Conservation (phyloP, 1,140 invertebrate genomes). For the Teleopsis dalmanni region DNA sequence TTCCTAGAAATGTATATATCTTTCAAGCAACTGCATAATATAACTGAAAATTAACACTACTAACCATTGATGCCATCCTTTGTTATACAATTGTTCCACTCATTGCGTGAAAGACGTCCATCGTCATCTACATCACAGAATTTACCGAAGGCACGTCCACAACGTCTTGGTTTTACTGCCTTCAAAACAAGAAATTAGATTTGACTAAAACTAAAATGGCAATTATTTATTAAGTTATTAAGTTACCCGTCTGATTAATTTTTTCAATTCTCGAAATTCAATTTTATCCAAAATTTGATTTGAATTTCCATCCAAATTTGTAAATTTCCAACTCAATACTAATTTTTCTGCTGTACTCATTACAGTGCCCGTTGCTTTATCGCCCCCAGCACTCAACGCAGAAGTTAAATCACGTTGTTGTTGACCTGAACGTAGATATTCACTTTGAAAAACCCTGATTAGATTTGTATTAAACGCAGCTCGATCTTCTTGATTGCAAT, state of each 20-base stretch:
- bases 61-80: constrained; percentile 54
- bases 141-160: constrained; percentile 78
- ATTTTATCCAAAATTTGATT: constrained; percentile 65
- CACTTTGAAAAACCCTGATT: constrained; percentile 71
- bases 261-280: constrained; percentile 72
- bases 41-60: constrained; percentile 22
- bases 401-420: constrained; percentile 16
- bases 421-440: constrained; percentile 53
- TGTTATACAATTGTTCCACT: constrained; percentile 77
- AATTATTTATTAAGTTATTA: background rate
- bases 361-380: background rate
- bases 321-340: constrained; percentile 83
- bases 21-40: too few species aligned
- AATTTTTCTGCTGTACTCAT: constrained; percentile 28
- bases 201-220: background rate
- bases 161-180: constrained; percentile 78
- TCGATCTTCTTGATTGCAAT: constrained; percentile 65
- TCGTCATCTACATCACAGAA: constrained; percentile 78
- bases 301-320: constrained; percentile 65
- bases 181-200: constrained; percentile 19
- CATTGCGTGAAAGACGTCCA: constrained; percentile 63
- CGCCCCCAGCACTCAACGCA: background rate
- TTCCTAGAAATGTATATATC: too few species aligned
- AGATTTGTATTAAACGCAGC: constrained; percentile 72
- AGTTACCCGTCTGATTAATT: constrained; percentile 68